Conservation (phyloP, 2,888 invertebrate genomes). For the Pardosa pseudoannulata region DNA sequence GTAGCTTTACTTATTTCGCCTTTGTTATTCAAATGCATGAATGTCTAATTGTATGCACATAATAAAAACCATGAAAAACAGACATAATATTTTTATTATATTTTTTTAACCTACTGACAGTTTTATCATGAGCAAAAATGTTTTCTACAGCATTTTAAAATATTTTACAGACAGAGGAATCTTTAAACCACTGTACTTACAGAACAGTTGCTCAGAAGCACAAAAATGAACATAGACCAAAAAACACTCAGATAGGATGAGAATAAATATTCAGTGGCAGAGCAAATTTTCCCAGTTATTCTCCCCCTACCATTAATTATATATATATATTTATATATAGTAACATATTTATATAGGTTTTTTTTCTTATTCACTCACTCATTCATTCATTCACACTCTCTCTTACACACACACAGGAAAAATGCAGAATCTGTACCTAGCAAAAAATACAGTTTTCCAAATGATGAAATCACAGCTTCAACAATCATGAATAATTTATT, state of each 20-base stretch:
- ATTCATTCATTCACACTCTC: no score
- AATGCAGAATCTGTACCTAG: slow-evolving; percentile 4
- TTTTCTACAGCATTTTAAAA: slow-evolving; percentile 69
- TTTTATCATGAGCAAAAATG: slow-evolving; percentile 66
- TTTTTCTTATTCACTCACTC: no score
- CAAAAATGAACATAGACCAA: slow-evolving; percentile 32
- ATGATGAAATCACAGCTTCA: slow-evolving; percentile 51
- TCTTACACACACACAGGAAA: background rate
- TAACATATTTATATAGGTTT: no score
- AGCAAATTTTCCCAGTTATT: slow-evolving; percentile 18
- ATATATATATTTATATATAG: no score
- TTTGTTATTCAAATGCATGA: no score
- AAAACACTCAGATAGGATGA: slow-evolving; percentile 53
- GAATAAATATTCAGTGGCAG: slow-evolving; percentile 55
- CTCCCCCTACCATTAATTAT: background rate
- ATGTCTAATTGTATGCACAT: background rate
- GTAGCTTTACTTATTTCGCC: no score
- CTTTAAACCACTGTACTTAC: slow-evolving; percentile 45
- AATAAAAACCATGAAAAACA: slow-evolving; percentile 36
- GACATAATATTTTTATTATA: slow-evolving; percentile 44
- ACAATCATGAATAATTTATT: slow-evolving; percentile 26
- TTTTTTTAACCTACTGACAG: slow-evolving; percentile 60
- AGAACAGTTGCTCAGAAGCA: slow-evolving; percentile 64
- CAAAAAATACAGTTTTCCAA: slow-evolving; percentile 14
- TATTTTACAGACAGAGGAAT: slow-evolving; percentile 56